A percentile compares a stretch with the other conserved stretches of the same genome.
Conservation (phyloP, 1,140 invertebrate species). For the Parasteatoda tepidariorum region DNA sequence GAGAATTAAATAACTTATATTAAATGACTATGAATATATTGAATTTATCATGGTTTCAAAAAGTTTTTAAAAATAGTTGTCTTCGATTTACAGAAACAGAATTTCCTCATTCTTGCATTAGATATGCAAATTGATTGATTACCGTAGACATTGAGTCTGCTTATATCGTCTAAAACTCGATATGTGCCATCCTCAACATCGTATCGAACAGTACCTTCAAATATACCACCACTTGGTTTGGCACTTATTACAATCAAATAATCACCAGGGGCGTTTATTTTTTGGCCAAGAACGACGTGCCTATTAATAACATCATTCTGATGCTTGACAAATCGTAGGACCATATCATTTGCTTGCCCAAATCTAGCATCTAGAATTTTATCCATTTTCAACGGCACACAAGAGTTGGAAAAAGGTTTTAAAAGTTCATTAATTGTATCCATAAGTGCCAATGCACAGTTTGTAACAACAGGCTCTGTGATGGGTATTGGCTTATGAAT, state of each 20-base stretch:
- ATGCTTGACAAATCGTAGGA: slow-evolving; percentile 72
- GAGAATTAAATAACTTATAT: no score
- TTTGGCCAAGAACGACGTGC: slow-evolving; percentile 63
- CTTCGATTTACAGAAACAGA: slow-evolving; percentile 69
- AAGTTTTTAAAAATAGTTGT: slow-evolving; percentile 33
- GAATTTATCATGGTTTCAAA: slow-evolving; percentile 44
- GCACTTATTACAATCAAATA: slow-evolving; percentile 77
- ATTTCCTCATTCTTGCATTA: slow-evolving; percentile 78
- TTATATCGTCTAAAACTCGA: slow-evolving; percentile 79
- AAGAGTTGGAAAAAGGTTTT: slow-evolving; percentile 68
- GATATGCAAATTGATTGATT: slow-evolving; percentile 82
- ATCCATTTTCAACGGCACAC: slow-evolving; percentile 73
- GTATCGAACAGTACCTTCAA: slow-evolving; percentile 78
- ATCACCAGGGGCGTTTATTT: slow-evolving; percentile 49
- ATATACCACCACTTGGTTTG: slow-evolving; percentile 77
- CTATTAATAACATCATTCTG: slow-evolving; percentile 74
- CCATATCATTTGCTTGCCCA: slow-evolving; percentile 73
- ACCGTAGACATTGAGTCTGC: slow-evolving; percentile 84
- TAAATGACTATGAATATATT: no score
- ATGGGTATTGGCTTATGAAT: slow-evolving; percentile 31
- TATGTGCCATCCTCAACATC: slow-evolving; percentile 74
- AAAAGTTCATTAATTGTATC: slow-evolving; percentile 57
- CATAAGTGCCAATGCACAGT: slow-evolving; percentile 63
- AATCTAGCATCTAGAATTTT: slow-evolving; percentile 78
- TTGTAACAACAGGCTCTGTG: slow-evolving; percentile 13